These are phyloP conservation scores for Cecidostiba fungosa DNA, from an alignment of 2,888 invertebrate genomes.

Conservation along the genomic window DNA sequence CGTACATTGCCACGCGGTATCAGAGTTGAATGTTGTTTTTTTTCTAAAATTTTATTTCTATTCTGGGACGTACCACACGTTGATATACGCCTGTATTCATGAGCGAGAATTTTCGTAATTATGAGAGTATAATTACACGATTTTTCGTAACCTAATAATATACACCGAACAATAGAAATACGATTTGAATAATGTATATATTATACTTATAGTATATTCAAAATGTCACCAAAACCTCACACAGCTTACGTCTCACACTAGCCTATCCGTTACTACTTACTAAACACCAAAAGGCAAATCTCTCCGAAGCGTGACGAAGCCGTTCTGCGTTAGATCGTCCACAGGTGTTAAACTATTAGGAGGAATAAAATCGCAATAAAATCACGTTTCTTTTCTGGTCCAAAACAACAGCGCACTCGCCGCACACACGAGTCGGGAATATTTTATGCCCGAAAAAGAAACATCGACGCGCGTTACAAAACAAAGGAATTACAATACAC, in stretches of 20 bases:
- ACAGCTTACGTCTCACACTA: neutral
- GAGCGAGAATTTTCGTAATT: neutral
- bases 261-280: neutral
- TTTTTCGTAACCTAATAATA: neutral
- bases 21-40: neutral
- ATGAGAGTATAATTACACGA: neutral
- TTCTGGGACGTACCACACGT: too few relatives aligned
- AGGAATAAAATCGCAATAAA: neutral
- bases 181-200: neutral
- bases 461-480: conserved; percentile 49
- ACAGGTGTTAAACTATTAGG: neutral
- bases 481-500: conserved; percentile 52
- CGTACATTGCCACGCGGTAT: neutral
- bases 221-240: too few relatives aligned
- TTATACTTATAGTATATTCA: too few relatives aligned
- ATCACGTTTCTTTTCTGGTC: neutral
- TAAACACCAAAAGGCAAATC: neutral
- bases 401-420: neutral
- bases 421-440: neutral
- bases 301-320: neutral
- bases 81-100: too few relatives aligned
- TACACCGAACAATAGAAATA: neutral
- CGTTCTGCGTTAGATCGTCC: neutral
- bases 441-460: conserved; percentile 40
- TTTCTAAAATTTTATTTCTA: too few relatives aligned